Evolutionary conservation across 2,888 invertebrate genomes (phyloP).

Genomic region (Epiblema foenella): DNA sequence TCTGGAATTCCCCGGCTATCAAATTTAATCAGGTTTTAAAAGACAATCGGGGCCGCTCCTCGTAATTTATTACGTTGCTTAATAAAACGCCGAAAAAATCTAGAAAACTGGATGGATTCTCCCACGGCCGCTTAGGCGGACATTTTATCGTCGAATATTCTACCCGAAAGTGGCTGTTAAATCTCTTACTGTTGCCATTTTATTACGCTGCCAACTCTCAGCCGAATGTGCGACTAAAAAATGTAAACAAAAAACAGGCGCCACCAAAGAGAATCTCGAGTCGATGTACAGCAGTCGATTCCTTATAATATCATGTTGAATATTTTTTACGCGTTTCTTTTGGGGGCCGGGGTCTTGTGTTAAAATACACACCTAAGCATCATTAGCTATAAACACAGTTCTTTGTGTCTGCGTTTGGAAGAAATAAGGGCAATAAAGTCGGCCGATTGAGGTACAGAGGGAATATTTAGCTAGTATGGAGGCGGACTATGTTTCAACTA

Average conservation of each 20-base stretch:
- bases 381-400: slow-evolving; percentile 83
- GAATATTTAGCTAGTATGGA: slow-evolving; percentile 61
- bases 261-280: slow-evolving; percentile 70
- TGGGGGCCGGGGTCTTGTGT: slow-evolving; percentile 76
- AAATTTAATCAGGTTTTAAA: slow-evolving; percentile 42
- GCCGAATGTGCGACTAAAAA: slow-evolving; percentile 77
- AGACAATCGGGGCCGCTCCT: slow-evolving; percentile 42
- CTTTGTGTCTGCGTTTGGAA: slow-evolving; percentile 79
- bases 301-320: slow-evolving; percentile 75
- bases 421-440: slow-evolving; percentile 81
- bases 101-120: slow-evolving; percentile 53
- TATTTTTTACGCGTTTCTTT: slow-evolving; percentile 77
- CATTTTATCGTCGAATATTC: slow-evolving; percentile 66
- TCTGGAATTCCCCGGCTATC: slow-evolving; percentile 38
- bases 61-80: slow-evolving; percentile 43
- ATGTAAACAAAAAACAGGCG: slow-evolving; percentile 81
- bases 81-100: slow-evolving; percentile 47
- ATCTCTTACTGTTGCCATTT: slow-evolving; percentile 79
- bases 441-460: slow-evolving; percentile 67
- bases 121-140: slow-evolving; percentile 56
- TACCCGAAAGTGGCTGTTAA: slow-evolving; percentile 74
- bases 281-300: slow-evolving; percentile 65
- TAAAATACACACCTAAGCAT: slow-evolving; percentile 85
- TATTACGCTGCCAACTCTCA: slow-evolving; percentile 75
- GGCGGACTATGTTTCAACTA: slow-evolving; percentile 50